Evolutionary conservation across 2,888 invertebrate genomes (phyloP).

Genomic region (Drosophila siamana): DNA sequence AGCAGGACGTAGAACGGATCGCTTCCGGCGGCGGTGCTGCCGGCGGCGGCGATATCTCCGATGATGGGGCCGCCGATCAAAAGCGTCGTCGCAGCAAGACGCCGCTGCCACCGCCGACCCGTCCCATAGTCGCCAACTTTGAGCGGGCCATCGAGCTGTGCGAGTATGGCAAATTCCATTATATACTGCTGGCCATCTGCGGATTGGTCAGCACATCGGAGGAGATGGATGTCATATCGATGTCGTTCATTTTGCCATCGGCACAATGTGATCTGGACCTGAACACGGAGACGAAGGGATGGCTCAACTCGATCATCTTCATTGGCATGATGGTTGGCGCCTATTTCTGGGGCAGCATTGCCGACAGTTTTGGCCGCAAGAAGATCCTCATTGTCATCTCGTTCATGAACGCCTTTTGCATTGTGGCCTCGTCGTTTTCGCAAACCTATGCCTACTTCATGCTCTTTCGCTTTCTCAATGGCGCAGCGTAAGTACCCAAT

Average conservation of each 20-base stretch:
- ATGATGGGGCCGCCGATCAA: conserved; percentile 23
- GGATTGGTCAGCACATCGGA: conserved; percentile 97
- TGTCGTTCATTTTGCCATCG: conserved; percentile 97
- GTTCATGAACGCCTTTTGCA: conserved; percentile 95
- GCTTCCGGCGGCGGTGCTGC: conserved; percentile 46
- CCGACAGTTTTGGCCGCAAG: conserved; percentile 94
- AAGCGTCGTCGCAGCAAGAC: conserved; percentile 41
- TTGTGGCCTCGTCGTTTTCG: conserved; percentile 95
- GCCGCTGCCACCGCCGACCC: conserved; percentile 59
- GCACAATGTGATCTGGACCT: conserved; percentile 96
- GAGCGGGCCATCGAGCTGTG: conserved; percentile 95
- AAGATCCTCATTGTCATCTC: conserved; percentile 95
- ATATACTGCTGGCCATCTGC: conserved; percentile 94
- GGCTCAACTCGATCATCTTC: conserved; percentile 93
- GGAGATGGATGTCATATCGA: conserved; percentile 98
- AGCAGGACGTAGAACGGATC: conserved; percentile 80
- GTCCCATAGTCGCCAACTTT: conserved; percentile 91
- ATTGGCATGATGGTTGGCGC: conserved; percentile 98
- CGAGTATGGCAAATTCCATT: conserved; percentile 91
- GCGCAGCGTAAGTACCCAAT: conserved; percentile 93
- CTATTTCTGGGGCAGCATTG: conserved; percentile 96
- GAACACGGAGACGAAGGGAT: conserved; percentile 93
- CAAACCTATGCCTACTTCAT: conserved; percentile 95
- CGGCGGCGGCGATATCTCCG: conserved; percentile 43
- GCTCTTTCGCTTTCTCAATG: conserved; percentile 95